These are phyloP conservation scores for Tenthredo scrophulariae DNA, from an alignment of 2,888 invertebrate genomes.

Conservation along the genomic window DNA sequence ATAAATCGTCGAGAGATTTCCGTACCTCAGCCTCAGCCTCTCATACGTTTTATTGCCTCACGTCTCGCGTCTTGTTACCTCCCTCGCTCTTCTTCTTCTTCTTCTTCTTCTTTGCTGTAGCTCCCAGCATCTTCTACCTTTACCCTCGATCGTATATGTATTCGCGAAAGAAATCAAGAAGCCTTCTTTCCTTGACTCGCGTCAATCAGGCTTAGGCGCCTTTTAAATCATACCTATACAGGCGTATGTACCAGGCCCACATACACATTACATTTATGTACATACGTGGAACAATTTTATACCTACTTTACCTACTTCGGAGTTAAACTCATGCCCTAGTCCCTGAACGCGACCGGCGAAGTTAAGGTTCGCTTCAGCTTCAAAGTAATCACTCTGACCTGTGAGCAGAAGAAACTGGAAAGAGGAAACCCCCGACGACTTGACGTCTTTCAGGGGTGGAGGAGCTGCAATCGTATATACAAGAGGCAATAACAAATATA, in stretches of 20 bases:
- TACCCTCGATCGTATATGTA: neutral
- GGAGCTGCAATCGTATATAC: neutral
- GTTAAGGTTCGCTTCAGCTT: neutral
- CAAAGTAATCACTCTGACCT: constrained; percentile 19
- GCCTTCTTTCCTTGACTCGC: neutral
- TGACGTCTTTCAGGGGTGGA: neutral
- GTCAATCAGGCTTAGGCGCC: neutral
- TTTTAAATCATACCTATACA: neutral
- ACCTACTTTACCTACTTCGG: neutral
- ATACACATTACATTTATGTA: neutral
- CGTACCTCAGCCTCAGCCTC: neutral
- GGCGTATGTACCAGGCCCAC: neutral
- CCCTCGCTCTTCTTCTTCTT: neutral
- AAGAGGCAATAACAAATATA: constrained; percentile 4
- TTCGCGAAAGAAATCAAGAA: neutral
- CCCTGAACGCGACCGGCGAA: neutral
- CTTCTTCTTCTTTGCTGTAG: no score
- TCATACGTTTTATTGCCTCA: neutral
- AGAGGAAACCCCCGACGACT: neutral
- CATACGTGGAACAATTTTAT: neutral
- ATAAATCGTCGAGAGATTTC: neutral
- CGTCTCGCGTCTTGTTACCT: neutral
- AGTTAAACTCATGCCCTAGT: neutral
- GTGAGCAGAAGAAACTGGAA: neutral
- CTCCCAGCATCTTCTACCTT: neutral